These are phyloP conservation scores for Callionymus lyra DNA, from an alignment of 2,113 vertebrate genomes.

Conservation along the genomic window DNA sequence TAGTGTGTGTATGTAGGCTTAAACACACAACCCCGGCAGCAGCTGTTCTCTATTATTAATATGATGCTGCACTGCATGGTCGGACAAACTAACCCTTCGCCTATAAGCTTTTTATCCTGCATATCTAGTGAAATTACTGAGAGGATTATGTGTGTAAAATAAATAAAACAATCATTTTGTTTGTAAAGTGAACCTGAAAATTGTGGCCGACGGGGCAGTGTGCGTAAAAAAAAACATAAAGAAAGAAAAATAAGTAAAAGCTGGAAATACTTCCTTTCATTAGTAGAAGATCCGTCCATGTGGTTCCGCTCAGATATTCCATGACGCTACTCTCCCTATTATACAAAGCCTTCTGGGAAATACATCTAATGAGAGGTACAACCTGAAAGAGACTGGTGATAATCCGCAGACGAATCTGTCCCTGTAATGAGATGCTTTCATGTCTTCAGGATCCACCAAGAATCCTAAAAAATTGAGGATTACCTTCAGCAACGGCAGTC, in stretches of 20 bases:
- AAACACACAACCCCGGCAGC: not conserved
- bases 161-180: too few relatives aligned
- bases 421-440: conserved; percentile 35
- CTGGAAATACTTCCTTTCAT: conserved; percentile 9
- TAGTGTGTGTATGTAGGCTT: not conserved
- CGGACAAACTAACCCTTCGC: too few relatives aligned
- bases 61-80: too few relatives aligned
- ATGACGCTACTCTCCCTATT: conserved; percentile 11
- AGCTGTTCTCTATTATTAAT: not conserved
- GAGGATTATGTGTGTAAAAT: conserved; percentile 18
- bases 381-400: conserved; percentile 33
- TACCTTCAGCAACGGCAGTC: conserved; percentile 25
- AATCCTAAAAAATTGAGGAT: conserved; percentile 17
- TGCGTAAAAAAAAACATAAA: too few relatives aligned
- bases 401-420: conserved; percentile 22
- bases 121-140: conserved; percentile 23
- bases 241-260: not conserved
- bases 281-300: conserved; percentile 12
- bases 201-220: not conserved
- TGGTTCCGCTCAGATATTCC: conserved; percentile 17
- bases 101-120: conserved; percentile 27
- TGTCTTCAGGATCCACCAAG: conserved; percentile 26
- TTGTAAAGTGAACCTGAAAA: conserved; percentile 8
- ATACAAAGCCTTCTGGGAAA: conserved; percentile 13
- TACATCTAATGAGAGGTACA: conserved; percentile 31